A percentile compares a stretch with the other conserved stretches of the same genome.
These are phyloP conservation scores for Epirrhoe alternata DNA, from an alignment of 2,888 invertebrate species.

Conservation along the genomic window DNA sequence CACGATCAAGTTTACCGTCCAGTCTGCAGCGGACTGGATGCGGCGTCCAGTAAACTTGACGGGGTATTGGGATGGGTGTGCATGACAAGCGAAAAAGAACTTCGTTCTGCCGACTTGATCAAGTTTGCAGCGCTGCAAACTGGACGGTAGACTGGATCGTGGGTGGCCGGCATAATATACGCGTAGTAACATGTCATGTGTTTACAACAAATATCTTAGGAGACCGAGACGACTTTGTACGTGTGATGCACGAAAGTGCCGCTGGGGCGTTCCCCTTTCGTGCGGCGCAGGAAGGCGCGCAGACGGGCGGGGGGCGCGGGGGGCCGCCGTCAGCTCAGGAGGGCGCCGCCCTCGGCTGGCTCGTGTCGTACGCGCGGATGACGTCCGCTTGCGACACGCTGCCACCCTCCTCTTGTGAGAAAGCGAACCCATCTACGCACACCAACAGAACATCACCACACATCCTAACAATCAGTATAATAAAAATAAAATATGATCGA, in stretches of 20 bases:
- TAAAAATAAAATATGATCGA: constrained; percentile 28
- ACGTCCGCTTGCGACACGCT: constrained; percentile 97
- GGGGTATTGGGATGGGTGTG: no score
- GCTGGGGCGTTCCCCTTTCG: constrained; percentile 1
- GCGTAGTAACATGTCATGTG: constrained; percentile 15
- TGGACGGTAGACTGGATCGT: no score
- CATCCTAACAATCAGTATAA: not conserved
- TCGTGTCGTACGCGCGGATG: constrained; percentile 98
- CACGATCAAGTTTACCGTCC: no score
- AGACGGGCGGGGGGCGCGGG: constrained; percentile 27
- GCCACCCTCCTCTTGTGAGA: constrained; percentile 99
- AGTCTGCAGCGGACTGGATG: no score
- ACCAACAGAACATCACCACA: constrained; percentile 15
- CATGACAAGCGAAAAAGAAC: no score
- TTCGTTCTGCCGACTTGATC: no score
- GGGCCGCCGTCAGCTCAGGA: constrained; percentile 77
- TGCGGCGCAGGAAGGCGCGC: not conserved
- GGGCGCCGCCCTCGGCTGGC: constrained; percentile 92
- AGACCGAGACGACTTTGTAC: constrained; percentile 38
- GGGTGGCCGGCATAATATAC: no score
- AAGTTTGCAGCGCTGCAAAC: no score
- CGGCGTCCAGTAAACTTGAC: no score
- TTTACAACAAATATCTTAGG: constrained; percentile 17
- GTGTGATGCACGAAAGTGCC: constrained; percentile 32
- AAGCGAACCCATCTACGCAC: constrained; percentile 96